phyloP scores from a whole-genome alignment of 2,797 vertebrate species.

The Alauda arvensis region DNA sequence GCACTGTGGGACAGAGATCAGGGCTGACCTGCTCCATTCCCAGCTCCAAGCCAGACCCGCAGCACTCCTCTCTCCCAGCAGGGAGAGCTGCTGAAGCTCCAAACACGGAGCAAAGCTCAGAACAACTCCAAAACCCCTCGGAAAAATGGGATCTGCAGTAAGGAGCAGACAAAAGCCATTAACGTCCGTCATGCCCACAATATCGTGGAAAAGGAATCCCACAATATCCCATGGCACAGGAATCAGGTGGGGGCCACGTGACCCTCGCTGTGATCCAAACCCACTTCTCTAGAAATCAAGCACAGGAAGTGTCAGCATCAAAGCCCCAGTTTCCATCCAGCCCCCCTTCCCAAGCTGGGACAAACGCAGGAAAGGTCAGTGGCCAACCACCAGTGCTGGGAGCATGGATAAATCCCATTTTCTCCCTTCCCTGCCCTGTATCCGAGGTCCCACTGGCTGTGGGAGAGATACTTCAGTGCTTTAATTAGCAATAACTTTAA shows the following conservation, averaged over 20 bases:
- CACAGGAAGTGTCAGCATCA: neutral
- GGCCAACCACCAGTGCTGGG: neutral
- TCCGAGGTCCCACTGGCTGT: rapidly evolving
- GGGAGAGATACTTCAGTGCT: neutral
- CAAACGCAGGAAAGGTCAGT: rapidly evolving
- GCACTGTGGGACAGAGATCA: rapidly evolving
- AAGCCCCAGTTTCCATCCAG: neutral
- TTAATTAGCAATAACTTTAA: neutral
- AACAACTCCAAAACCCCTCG: rapidly evolving
- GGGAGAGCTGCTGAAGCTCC: neutral
- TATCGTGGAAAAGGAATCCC: neutral
- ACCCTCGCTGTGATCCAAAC: rapidly evolving
- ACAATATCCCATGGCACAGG: neutral
- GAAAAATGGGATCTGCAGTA: neutral
- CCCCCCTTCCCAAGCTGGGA: neutral
- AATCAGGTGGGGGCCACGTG: neutral
- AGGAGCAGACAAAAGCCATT: neutral
- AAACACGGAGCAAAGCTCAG: rapidly evolving
- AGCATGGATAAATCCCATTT: rapidly evolving
- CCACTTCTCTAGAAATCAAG: neutral
- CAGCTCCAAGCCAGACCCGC: rapidly evolving
- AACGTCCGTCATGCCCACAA: rapidly evolving
- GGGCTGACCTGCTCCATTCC: neutral
- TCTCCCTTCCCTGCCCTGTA: neutral
- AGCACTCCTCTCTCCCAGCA: neutral